Base-by-base conservation (phyloP, 2,888 invertebrate species). In the Leucophenga maculata region DNA sequence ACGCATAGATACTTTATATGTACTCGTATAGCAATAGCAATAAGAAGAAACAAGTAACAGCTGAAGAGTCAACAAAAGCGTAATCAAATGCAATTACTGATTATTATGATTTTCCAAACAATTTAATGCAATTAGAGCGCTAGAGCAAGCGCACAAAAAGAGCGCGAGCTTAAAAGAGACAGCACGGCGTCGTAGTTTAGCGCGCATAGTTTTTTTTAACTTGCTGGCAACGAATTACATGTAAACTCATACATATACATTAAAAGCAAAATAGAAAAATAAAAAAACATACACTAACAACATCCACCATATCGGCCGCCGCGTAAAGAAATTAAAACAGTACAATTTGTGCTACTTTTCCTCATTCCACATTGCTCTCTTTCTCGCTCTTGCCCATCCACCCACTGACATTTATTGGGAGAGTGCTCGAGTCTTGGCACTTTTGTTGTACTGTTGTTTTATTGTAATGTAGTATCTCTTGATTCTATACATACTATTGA, bases 271-370 rank as follows among this genome's bases (percentile, higher is more conserved):
- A 64, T 16, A 72, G 48, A 59, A 46, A 22, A 69, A 67, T 22
- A 68, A 39, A 70, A 22, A 71, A 32, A 70, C 22, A 39, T 32
- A 70, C 26, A 69, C 59, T 59, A 73, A 70, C 44, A 69, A 69
- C 59, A 71, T 52, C 70, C 69, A 75, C 70, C 50, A 74, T 67
- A 71, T 68, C 22, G 20, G 70, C 65, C 62, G 73, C 69, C 69
- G 60, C 46, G 69, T 73, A 78, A 77, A 74, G 83, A 83, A 83
- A 84, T 83, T 83, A 82, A 83, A 83, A 82, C 85, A 80, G 82
- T 80, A 82, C 80, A 83, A 82, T 82, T 84, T 83, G 85, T 83
- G 83, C 85, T 82, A 83, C 85, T 83, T 83, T 84, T 83, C 65
- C 79, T 77, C 80, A 77, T 82, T 64, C 50, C 72, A 69, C 77